Percentiles rank a stretch among this genome's conserved stretches.
These are phyloP conservation scores for Meleagris gallopavo DNA, from an alignment of 2,113 vertebrate genomes.

Conservation along the genomic window DNA sequence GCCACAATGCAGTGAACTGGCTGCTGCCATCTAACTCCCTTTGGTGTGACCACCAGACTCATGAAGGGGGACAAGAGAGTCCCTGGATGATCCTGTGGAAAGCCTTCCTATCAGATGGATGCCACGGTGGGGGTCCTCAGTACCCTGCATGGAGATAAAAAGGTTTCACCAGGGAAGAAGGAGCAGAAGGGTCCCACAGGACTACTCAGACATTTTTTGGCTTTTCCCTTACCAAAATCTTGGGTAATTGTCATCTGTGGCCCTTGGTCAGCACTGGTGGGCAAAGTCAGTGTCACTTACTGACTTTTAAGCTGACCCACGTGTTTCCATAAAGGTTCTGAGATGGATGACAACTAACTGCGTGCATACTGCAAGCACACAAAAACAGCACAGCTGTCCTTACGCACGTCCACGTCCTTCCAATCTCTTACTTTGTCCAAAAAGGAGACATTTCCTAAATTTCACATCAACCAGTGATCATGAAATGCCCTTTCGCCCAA, in stretches of 20 bases:
- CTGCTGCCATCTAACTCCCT: not conserved
- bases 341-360: not conserved
- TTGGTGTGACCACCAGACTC: rapidly evolving
- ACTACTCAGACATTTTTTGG: not conserved
- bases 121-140: too few species aligned
- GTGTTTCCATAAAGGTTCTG: not conserved
- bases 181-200: not conserved
- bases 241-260: rapidly evolving
- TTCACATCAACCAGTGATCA: conserved; percentile 1
- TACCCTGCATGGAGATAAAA: not conserved
- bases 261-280: not conserved
- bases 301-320: not conserved
- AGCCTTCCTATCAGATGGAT: not conserved
- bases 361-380: not conserved
- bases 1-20: not conserved
- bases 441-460: conserved; percentile 53
- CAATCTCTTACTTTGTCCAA: not conserved
- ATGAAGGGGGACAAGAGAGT: rapidly evolving
- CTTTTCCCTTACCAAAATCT: not conserved
- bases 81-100: not conserved
- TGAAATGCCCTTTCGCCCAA: conserved; percentile 54
- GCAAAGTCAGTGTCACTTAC: not conserved
- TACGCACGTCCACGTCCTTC: not conserved
- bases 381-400: not conserved
- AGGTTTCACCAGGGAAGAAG: rapidly evolving